phyloP scores from a whole-genome alignment of 2,888 invertebrate species.

The Drosophila rellima region DNA sequence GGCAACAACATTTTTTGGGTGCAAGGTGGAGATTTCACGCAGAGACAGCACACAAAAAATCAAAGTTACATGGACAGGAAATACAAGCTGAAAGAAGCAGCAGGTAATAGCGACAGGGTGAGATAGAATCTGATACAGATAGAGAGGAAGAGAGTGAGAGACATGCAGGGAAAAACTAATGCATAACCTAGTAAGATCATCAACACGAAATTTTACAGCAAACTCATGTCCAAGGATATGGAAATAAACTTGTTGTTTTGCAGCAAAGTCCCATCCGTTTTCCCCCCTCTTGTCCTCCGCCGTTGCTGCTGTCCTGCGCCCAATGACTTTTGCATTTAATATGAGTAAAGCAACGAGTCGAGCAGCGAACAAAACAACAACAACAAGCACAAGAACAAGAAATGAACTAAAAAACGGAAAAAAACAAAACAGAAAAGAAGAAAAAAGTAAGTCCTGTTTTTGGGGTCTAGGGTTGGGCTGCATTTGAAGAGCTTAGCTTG shows the following conservation, averaged over 20 bases:
- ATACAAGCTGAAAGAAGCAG: conserved; percentile 56
- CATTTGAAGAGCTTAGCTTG: conserved; percentile 37
- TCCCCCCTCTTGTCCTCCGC: conserved; percentile 4
- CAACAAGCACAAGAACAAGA: conserved; percentile 9
- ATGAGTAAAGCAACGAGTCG: conserved; percentile 65
- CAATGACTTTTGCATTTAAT: conserved; percentile 83
- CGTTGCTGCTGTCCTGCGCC: conserved; percentile 64
- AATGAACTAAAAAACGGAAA: conserved; percentile 20
- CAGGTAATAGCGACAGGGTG: conserved; percentile 35
- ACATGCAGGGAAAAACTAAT: conserved; percentile 73
- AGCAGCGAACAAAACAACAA: conserved; percentile 46
- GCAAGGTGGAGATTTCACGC: conserved; percentile 69
- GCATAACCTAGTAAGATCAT: conserved; percentile 83
- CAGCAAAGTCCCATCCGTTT: conserved; percentile 44
- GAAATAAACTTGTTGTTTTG: conserved; percentile 78
- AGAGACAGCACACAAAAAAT: conserved; percentile 75
- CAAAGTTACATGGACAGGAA: conserved; percentile 68
- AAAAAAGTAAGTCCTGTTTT: conserved; percentile 30
- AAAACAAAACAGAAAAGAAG: conserved; percentile 12
- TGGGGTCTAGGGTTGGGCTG: conserved; percentile 23
- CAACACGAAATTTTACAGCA: conserved; percentile 83
- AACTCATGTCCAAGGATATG: conserved; percentile 81
- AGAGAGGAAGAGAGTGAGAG: not conserved
- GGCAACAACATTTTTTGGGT: conserved; percentile 45
- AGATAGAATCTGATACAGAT: conserved; percentile 9